phyloP scores from a whole-genome alignment of 2,797 vertebrate species.

The Malurus splendens region DNA sequence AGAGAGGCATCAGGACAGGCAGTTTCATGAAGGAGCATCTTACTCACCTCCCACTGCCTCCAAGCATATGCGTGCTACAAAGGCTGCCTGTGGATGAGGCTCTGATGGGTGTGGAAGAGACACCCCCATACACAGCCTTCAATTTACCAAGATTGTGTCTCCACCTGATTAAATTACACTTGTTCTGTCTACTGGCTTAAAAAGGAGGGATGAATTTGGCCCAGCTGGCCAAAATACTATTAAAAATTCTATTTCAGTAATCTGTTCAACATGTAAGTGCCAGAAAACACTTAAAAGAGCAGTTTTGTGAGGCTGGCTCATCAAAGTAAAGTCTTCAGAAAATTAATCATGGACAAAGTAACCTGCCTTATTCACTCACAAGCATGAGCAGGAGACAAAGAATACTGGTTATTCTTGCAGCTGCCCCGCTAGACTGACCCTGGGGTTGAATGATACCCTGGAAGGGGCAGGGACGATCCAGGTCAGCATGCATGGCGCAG shows the following conservation, averaged over 20 bases:
- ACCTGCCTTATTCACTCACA: not conserved
- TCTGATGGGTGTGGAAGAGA: not conserved
- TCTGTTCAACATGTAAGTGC: not conserved
- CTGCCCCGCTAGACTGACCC: not conserved
- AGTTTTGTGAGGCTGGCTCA: not conserved
- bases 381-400: not conserved
- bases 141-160: not conserved
- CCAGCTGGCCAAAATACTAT: not conserved
- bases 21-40: not conserved
- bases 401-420: not conserved
- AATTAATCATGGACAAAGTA: not conserved
- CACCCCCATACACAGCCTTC: fast-evolving
- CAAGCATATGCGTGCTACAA: fast-evolving
- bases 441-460: fast-evolving
- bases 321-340: not conserved
- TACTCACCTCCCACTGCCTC: not conserved
- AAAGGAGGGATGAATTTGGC: not conserved
- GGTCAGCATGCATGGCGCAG: fast-evolving
- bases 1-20: not conserved
- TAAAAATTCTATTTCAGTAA: not conserved
- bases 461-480: not conserved
- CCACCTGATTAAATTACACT: not conserved
- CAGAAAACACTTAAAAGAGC: not conserved
- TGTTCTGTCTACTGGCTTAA: not conserved
- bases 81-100: fast-evolving